phyloP scores from a whole-genome alignment of 2,888 invertebrate genomes.

The Orthosia gothica region DNA sequence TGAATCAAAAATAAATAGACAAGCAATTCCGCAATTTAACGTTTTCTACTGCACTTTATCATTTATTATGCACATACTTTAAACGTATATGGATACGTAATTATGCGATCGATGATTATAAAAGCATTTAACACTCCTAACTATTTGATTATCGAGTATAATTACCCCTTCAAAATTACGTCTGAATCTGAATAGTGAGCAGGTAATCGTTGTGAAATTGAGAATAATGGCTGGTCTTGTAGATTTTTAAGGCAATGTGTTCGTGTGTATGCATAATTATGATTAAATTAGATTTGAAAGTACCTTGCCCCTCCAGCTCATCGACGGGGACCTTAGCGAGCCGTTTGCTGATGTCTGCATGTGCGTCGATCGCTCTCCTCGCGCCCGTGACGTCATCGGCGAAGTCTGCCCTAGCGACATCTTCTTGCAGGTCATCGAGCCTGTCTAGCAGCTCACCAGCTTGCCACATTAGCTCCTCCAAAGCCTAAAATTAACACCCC shows the following conservation, averaged over 20 bases:
- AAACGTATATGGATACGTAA: slow-evolving; percentile 43
- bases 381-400: slow-evolving; percentile 98
- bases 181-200: slow-evolving; percentile 76
- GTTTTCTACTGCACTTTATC: slow-evolving; percentile 69
- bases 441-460: slow-evolving; percentile 98
- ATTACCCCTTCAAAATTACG: slow-evolving; percentile 42
- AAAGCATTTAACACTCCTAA: slow-evolving; percentile 52
- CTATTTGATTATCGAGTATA: slow-evolving; percentile 34
- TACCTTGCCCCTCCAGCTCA: slow-evolving; percentile 97
- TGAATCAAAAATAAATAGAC: slow-evolving; percentile 69
- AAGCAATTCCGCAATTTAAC: slow-evolving; percentile 68
- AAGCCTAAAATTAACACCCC: slow-evolving; percentile 88
- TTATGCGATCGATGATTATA: slow-evolving; percentile 53
- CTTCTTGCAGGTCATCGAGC: slow-evolving; percentile 98
- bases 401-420: slow-evolving; percentile 97
- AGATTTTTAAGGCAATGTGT: not conserved
- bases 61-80: slow-evolving; percentile 59
- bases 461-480: slow-evolving; percentile 99
- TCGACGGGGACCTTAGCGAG: slow-evolving; percentile 98
- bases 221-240: not conserved
- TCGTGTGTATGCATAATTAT: not conserved
- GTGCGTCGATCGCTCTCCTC: slow-evolving; percentile 97
- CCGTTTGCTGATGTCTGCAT: slow-evolving; percentile 98
- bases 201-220: slow-evolving; percentile 30
- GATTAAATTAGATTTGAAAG: slow-evolving; percentile 67